Evolutionary conservation across 37 sponge, comb jelly and placozoan genomes (phyloP).

Genomic region (Bolinopsis microptera): DNA sequence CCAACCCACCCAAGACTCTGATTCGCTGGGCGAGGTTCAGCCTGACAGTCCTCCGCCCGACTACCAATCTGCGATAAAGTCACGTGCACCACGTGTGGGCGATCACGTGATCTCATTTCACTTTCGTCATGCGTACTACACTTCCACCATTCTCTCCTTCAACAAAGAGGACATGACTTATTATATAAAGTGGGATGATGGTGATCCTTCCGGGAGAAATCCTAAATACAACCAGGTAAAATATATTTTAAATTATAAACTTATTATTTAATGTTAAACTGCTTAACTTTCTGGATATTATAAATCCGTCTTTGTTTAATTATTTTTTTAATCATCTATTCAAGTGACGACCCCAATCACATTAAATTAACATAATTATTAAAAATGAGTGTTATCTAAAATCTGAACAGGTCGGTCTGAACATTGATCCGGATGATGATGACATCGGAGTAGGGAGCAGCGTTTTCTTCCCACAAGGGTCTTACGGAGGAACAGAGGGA

Average conservation of each 20-base stretch:
- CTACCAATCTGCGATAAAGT: neutral
- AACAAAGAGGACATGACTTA: conserved; percentile 39
- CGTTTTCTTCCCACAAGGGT: conserved; percentile 57
- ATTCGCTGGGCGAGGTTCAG: neutral
- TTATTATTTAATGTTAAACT: no score
- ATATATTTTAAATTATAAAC: no score
- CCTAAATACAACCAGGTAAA: conserved; percentile 41
- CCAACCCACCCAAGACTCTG: neutral
- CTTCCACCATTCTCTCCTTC: conserved; percentile 52
- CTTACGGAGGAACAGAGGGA: conserved; percentile 15
- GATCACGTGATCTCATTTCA: conserved; percentile 61
- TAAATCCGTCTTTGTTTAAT: no score
- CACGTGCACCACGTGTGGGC: conserved; percentile 11
- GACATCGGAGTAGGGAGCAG: conserved; percentile 27
- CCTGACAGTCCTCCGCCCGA: neutral
- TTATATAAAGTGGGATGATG: conserved; percentile 59
- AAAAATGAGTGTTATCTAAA: no score
- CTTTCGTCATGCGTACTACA: conserved; percentile 61
- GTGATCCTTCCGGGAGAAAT: conserved; percentile 38
- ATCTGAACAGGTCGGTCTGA: conserved; percentile 57
- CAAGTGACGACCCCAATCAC: no score
- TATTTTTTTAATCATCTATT: no score
- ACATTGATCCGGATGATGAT: conserved; percentile 39
- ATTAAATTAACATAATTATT: no score
- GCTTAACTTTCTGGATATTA: no score